These are phyloP conservation scores for Pelobates fuscus DNA, from an alignment of 2,113 vertebrate species.

Conservation along the genomic window DNA sequence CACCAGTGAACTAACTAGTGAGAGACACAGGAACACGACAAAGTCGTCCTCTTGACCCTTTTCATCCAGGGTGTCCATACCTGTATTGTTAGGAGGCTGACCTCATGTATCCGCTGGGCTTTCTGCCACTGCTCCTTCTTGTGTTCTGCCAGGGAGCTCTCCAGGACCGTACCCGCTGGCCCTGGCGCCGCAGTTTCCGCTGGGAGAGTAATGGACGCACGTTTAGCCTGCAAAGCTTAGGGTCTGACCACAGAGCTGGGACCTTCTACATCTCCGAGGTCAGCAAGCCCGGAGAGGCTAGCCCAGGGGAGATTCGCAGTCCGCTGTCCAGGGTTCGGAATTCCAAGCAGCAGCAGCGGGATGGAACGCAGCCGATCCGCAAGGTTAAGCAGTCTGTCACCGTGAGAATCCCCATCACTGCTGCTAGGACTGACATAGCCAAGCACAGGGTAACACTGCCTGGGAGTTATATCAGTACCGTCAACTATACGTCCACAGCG, in stretches of 20 bases:
- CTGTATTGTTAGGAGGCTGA: not conserved
- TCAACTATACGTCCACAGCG: too few species aligned
- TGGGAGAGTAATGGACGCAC: conserved; percentile 69
- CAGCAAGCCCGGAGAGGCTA: conserved; percentile 29
- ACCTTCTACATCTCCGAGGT: conserved; percentile 38
- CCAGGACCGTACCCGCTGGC: conserved; percentile 11
- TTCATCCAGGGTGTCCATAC: not conserved
- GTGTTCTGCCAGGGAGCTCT: conserved; percentile 39
- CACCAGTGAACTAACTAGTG: not conserved
- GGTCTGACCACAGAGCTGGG: conserved; percentile 60
- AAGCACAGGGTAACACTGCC: too few species aligned
- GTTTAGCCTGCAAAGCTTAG: conserved; percentile 70
- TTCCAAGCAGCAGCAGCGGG: not conserved
- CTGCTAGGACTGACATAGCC: not conserved
- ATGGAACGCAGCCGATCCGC: not conserved
- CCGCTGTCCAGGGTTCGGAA: too few species aligned
- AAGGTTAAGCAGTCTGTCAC: not conserved
- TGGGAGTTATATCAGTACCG: too few species aligned
- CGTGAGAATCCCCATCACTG: not conserved
- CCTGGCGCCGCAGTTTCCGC: conserved; percentile 67
- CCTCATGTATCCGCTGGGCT: not conserved
- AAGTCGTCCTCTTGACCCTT: too few species aligned
- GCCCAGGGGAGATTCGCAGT: conserved; percentile 20
- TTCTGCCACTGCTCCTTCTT: conserved; percentile 51
- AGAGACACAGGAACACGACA: not conserved